Evolutionary conservation across 2,797 vertebrate species (phyloP), one percentile per base, ranked within the genome.

Genomic region (Myotis daubentonii): DNA sequence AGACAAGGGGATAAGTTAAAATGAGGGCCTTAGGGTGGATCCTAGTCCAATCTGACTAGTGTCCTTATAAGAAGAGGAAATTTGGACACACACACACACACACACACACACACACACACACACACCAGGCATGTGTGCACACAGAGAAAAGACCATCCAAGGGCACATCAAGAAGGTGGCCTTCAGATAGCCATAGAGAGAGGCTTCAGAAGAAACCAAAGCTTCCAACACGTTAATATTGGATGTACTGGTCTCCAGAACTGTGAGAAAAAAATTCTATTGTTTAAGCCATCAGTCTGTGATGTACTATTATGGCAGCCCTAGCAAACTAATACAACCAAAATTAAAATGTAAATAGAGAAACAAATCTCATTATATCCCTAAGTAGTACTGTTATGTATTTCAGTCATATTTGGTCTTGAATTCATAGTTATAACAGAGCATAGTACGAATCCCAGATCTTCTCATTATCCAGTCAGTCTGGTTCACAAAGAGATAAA

Each of bases 301-400:
- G 57, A 25, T 25, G 30, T 55, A 74, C 88, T 88, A 6, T 88
- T 41, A 41, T 79, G 49, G 13, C 11, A 93, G 22, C 17, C n/a
- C 10, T 87, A 62, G 65, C 6, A 93, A 86, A 75, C 49, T 49
- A 84, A 65, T 28, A 65, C 13, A 78, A 55, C 36, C 72, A 23
- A 28, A 89, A 75, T 60, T 91, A 49, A 90, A 92, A 88, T 53
- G 25, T n/a, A 86, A 82, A 55, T 3, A 47, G 38, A 71, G 89
- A 80, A 84, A 47, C 47, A 89, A 86, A 83, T 71, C 13, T 15
- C n/a, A 83, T 74, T 89, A n/a, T 57, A 85, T 71, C 65, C 17
- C 47, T 47, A 84, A 84, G 22, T 55, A 72, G 22, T 28, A 72
- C 9, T 62, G 10, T 20, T 22, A 57, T 47, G 8, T 30, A 68